Conservation (phyloP, 1,140 invertebrate species). For the Gryon sp. region DNA sequence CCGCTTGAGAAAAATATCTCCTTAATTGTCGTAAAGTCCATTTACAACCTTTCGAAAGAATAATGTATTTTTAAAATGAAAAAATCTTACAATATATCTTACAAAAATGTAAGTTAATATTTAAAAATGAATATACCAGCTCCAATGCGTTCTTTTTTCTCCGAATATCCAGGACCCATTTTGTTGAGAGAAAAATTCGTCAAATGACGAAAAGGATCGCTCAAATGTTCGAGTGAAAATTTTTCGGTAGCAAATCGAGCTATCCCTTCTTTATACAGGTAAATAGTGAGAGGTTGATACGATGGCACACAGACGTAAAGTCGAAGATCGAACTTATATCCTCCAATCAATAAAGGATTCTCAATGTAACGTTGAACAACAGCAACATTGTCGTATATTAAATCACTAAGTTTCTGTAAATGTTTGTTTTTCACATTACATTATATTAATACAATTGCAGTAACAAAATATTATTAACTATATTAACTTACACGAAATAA, state of each 20-base stretch:
- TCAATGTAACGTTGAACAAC: slow-evolving; percentile 92
- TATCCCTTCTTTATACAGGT: slow-evolving; percentile 90
- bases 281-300: slow-evolving; percentile 89
- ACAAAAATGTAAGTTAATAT: too few relatives aligned
- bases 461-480: too few relatives aligned
- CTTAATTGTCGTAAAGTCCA: slow-evolving; percentile 90
- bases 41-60: slow-evolving; percentile 91
- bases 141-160: slow-evolving; percentile 89
- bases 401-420: slow-evolving; percentile 86
- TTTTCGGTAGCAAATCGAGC: slow-evolving; percentile 91
- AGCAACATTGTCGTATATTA: slow-evolving; percentile 86
- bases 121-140: slow-evolving; percentile 80
- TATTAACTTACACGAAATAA: slow-evolving; percentile 84
- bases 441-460: too few relatives aligned
- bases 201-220: slow-evolving; percentile 92
- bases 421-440: too few relatives aligned
- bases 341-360: slow-evolving; percentile 90
- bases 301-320: slow-evolving; percentile 92
- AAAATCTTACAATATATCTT: too few relatives aligned
- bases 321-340: slow-evolving; percentile 92
- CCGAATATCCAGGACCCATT: slow-evolving; percentile 87
- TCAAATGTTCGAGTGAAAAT: slow-evolving; percentile 88
- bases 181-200: slow-evolving; percentile 94
- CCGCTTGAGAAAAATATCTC: slow-evolving; percentile 86
- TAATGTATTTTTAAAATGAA: too few relatives aligned